Conservation (phyloP, 2,113 vertebrate genomes). For the Leiothrix lutea region DNA sequence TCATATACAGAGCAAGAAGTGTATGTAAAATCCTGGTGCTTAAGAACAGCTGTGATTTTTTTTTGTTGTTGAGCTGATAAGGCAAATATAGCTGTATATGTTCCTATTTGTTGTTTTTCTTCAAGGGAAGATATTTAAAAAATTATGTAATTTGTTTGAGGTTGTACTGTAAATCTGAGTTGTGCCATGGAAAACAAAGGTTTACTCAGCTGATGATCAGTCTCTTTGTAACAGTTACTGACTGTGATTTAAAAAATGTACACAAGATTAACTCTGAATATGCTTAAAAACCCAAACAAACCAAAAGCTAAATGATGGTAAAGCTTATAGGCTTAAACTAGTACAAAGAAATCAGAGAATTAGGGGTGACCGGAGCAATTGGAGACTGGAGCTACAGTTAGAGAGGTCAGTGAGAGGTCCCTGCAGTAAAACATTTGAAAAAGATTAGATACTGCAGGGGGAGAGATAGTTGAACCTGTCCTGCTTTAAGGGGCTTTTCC, state of each 20-base stretch:
- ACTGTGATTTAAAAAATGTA: background rate
- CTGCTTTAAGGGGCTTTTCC: background rate
- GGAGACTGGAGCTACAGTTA: background rate
- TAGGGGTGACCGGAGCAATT: background rate
- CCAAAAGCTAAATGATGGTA: background rate
- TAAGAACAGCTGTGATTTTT: background rate
- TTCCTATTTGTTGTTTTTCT: background rate
- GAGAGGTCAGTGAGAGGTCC: constrained; percentile 46
- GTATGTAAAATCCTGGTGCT: background rate
- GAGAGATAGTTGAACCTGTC: constrained; percentile 9
- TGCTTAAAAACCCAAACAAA: background rate
- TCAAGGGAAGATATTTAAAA: background rate
- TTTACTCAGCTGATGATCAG: background rate
- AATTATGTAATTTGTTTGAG: background rate
- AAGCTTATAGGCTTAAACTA: background rate
- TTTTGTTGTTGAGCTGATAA: background rate
- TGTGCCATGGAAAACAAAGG: background rate
- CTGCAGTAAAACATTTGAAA: constrained; percentile 33
- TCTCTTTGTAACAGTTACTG: background rate
- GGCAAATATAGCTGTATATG: background rate
- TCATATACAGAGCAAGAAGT: background rate
- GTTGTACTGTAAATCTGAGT: background rate
- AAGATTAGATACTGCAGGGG: constrained; percentile 39
- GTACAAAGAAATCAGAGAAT: background rate
- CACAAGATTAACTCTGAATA: background rate